Evolutionary conservation across 2,113 vertebrate genomes (phyloP).

Genomic region (Chaetorhynchus papuensis): DNA sequence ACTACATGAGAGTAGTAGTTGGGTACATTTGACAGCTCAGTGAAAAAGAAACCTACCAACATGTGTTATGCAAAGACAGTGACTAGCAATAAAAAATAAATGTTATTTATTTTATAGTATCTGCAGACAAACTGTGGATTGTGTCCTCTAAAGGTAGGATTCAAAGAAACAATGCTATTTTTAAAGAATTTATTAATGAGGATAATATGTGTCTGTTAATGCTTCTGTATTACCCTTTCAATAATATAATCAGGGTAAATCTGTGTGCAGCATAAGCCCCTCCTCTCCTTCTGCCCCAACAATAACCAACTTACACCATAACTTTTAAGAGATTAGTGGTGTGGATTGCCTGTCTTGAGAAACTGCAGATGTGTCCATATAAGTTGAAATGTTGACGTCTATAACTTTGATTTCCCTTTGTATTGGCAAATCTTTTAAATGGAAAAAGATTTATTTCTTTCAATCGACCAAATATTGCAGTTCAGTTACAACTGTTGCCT

Average conservation of each 20-base stretch:
- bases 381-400: neutral
- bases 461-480: neutral
- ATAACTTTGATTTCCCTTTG: neutral
- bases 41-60: neutral
- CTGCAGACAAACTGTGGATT: neutral
- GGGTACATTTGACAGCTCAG: neutral
- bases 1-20: neutral
- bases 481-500: neutral
- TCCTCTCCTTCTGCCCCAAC: fast-evolving
- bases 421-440: neutral
- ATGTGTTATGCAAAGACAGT: neutral
- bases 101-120: neutral
- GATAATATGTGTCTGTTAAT: neutral
- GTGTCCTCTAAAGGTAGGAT: neutral
- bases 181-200: neutral
- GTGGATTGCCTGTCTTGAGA: neutral
- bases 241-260: neutral
- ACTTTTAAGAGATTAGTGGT: neutral
- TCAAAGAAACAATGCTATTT: neutral
- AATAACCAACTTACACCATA: neutral
- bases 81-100: neutral
- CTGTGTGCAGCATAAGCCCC: neutral
- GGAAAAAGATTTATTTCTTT: neutral
- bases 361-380: neutral
- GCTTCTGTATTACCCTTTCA: neutral